phyloP scores from a whole-genome alignment of 2,113 vertebrate species.

The Callipepla californica region DNA sequence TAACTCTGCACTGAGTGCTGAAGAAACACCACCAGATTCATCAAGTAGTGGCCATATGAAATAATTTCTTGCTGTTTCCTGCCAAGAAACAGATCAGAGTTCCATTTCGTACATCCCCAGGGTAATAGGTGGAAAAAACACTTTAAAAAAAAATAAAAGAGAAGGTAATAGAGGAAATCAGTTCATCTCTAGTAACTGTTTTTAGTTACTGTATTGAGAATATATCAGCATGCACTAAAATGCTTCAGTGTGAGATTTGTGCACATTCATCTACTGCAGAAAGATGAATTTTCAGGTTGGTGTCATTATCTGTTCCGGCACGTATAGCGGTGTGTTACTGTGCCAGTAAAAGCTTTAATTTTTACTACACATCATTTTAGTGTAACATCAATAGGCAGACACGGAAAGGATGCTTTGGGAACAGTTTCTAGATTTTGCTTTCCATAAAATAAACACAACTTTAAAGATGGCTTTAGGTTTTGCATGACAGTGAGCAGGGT shows the following conservation, averaged over 20 bases:
- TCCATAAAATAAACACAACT: background rate
- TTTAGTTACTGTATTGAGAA: background rate
- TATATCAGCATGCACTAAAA: background rate
- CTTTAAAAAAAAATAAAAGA: background rate
- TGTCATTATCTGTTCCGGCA: background rate
- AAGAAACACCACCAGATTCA: background rate
- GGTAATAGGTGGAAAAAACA: background rate
- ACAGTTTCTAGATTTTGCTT: conserved; percentile 3
- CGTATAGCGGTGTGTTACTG: background rate
- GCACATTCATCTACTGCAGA: background rate
- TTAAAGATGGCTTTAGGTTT: background rate
- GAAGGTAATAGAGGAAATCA: background rate
- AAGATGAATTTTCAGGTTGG: background rate
- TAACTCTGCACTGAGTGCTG: background rate
- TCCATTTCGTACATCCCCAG: background rate
- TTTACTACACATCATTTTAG: background rate
- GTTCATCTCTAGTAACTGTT: background rate
- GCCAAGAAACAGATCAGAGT: background rate
- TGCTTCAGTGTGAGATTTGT: background rate
- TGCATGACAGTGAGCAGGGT: background rate
- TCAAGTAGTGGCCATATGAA: background rate
- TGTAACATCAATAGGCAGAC: conserved; percentile 3
- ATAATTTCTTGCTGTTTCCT: background rate
- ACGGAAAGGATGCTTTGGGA: conserved; percentile 6
- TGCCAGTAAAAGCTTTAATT: background rate